Evolutionary conservation across 2,888 invertebrate genomes (phyloP).

Genomic region (Neoascia interrupta): DNA sequence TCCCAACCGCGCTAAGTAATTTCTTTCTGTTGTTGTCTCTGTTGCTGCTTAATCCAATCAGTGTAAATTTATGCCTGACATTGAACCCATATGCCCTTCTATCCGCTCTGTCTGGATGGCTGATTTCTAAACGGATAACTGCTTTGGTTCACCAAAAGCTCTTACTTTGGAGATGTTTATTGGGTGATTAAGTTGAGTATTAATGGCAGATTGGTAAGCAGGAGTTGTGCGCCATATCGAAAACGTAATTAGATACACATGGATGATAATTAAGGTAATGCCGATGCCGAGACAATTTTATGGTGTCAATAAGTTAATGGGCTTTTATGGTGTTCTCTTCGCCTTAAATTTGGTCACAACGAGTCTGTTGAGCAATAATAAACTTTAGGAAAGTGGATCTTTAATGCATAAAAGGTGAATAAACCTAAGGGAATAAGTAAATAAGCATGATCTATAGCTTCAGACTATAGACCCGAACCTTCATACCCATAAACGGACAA

Average conservation of each 20-base stretch:
- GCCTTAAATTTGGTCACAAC: no score
- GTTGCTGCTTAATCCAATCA: neutral
- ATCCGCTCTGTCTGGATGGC: slow-evolving; percentile 10
- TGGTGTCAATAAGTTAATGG: slow-evolving; percentile 33
- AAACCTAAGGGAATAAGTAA: no score
- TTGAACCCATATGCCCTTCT: slow-evolving; percentile 30
- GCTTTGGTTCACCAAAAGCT: slow-evolving; percentile 17
- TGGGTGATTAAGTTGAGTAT: slow-evolving; percentile 61
- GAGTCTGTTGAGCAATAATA: no score
- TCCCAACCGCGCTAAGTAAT: neutral
- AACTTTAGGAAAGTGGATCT: no score
- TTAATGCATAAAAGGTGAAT: no score
- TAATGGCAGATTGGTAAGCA: slow-evolving; percentile 57
- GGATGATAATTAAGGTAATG: slow-evolving; percentile 20
- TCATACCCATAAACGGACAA: no score
- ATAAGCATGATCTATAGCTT: no score
- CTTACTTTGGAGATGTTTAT: slow-evolving; percentile 50
- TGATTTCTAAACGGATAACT: slow-evolving; percentile 22
- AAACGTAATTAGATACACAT: slow-evolving; percentile 45
- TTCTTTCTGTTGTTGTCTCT: neutral
- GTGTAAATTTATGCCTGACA: slow-evolving; percentile 40
- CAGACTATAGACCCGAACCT: no score
- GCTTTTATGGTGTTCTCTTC: slow-evolving; percentile 3
- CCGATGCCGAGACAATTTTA: slow-evolving; percentile 12
- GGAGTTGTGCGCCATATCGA: slow-evolving; percentile 20